Evolutionary conservation across 2,888 invertebrate species (phyloP).

Genomic region (Oxycera nigricornis): DNA sequence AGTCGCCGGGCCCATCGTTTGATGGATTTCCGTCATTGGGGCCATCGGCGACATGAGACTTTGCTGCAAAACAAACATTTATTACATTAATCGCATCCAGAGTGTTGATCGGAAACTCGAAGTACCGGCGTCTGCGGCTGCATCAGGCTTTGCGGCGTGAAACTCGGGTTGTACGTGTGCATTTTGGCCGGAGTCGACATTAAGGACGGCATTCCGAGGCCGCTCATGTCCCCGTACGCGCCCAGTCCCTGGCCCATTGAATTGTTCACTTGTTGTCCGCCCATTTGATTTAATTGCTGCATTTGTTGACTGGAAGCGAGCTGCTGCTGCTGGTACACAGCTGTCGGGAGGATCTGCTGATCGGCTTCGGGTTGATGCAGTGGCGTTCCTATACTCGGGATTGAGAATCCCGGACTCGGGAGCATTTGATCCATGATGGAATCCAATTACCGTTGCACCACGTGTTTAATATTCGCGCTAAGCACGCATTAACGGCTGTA

Average conservation of each 20-base stretch:
- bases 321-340: constrained; percentile 74
- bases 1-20: constrained; percentile 73
- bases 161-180: constrained; percentile 78
- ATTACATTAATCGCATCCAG: neutral
- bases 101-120: neutral
- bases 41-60: constrained; percentile 86
- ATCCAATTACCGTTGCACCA: neutral
- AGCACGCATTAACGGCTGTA: no score
- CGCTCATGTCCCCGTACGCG: constrained; percentile 50
- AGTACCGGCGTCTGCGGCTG: constrained; percentile 88
- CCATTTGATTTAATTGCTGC: constrained; percentile 48
- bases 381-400: constrained; percentile 90
- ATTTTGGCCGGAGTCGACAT: constrained; percentile 74
- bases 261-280: constrained; percentile 33
- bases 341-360: constrained; percentile 86
- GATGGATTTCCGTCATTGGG: constrained; percentile 64
- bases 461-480: neutral
- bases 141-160: constrained; percentile 85
- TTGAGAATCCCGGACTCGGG: constrained; percentile 86
- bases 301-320: constrained; percentile 45
- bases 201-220: constrained; percentile 68
- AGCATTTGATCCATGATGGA: constrained; percentile 86
- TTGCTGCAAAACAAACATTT: constrained; percentile 66
- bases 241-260: constrained; percentile 50
- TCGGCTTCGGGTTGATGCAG: constrained; percentile 90